phyloP scores from a whole-genome alignment of 2,797 vertebrate genomes.

The Manis crassicaudata region DNA sequence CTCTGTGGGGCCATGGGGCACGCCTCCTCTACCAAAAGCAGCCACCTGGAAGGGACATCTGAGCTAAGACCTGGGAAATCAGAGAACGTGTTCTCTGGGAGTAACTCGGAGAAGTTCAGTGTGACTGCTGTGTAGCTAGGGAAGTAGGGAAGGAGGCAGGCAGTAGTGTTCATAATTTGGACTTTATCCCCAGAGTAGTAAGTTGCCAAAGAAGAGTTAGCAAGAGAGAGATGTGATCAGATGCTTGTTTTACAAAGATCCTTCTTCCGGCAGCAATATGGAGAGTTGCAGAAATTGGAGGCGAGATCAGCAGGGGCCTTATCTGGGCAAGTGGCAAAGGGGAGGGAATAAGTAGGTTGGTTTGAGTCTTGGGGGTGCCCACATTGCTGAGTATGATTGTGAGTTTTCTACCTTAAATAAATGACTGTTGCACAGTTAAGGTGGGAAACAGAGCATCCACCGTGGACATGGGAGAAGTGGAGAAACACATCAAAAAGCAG shows the following conservation, averaged over 20 bases:
- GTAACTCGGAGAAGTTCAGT: neutral
- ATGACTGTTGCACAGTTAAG: neutral
- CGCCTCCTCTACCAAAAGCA: neutral
- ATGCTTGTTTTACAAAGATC: neutral
- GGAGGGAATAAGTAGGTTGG: neutral
- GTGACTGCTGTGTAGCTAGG: neutral
- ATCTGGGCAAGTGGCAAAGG: neutral
- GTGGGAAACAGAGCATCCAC: neutral
- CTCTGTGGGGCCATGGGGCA: neutral
- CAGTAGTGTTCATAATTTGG: neutral
- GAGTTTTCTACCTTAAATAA: neutral
- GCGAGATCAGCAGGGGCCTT: neutral
- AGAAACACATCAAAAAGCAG: neutral
- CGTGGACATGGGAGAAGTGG: neutral
- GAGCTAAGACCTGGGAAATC: neutral
- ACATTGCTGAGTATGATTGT: neutral
- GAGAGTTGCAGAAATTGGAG: neutral
- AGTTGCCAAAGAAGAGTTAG: neutral
- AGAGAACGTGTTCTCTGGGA: neutral
- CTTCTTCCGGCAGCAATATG: neutral
- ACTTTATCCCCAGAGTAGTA: neutral
- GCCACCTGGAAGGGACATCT: neutral
- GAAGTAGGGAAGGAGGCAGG: neutral
- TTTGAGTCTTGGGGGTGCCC: neutral
- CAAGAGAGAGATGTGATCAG: neutral